Evolutionary conservation across 2,113 vertebrate species (phyloP), one percentile per base, ranked within the genome.

Genomic region (Hemicordylus capensis): DNA sequence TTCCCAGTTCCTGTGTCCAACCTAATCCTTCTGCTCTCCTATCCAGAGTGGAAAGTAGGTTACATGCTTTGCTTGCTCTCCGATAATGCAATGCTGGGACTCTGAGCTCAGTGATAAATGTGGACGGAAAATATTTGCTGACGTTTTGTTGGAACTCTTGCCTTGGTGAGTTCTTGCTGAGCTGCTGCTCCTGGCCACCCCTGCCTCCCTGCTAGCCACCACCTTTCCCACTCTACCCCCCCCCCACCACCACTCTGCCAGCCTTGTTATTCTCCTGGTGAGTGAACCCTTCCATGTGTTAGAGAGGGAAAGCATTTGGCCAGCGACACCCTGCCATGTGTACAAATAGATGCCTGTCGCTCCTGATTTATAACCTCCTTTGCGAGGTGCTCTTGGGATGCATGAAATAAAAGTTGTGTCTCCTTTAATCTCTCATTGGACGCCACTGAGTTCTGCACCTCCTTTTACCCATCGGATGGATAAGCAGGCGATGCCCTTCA

Each of bases 401-500:
- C 9, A 44, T 10, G 81, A 11, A 46, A 63, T n/a, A 4, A 15
- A 24, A 24, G 19, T 4, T 4, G 80, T 6, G n/a, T n/a, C n/a
- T n/a, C n/a, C n/a, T n/a, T n/a, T n/a, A n/a, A 19, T 20, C 44
- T 46, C 42, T 26, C 56, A 1, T 4, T 9, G 9, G 78, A 37
- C 7, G 78, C 44, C 5, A 6, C 22, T 24, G 24, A 11, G 44
- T 17, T 48, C 48, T 22, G 46, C 63, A 24, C 6, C 6, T 22
- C 67, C 56, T 61, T 26, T 15, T 15, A n/a, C 26, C 20, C 54
- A 17, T 2, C 4, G 72, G 7, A 56, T n/a, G 20, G 8, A 19
- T 3, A 15, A 8, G 22, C 2, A 31, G 61, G 11, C 3, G 19
- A 7, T 1, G 37, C 22, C 1, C 9, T 59, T 46, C 1, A 4